phyloP scores from a whole-genome alignment of 2,888 invertebrate genomes.

The Apamea epomidion region DNA sequence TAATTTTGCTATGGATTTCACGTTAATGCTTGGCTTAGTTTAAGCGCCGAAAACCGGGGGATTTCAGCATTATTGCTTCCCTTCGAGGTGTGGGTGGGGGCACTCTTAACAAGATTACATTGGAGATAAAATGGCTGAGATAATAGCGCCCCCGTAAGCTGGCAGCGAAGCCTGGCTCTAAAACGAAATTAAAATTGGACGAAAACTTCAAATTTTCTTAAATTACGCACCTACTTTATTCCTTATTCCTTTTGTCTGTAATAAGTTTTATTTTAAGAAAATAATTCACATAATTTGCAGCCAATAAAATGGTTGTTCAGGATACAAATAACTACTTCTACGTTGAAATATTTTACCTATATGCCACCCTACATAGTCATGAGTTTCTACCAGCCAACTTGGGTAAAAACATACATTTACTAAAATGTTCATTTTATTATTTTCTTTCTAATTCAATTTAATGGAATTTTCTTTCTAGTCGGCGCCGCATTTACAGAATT shows the following conservation, averaged over 20 bases:
- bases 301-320: neutral
- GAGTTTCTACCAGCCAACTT: neutral
- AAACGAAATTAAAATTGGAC: constrained; percentile 87
- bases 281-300: neutral
- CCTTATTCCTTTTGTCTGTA: neutral
- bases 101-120: constrained; percentile 90
- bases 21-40: constrained; percentile 85
- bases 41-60: constrained; percentile 87
- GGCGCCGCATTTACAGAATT: constrained; percentile 9
- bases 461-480: neutral
- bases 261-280: neutral
- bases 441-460: constrained; percentile 4
- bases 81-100: constrained; percentile 68
- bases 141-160: constrained; percentile 87
- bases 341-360: neutral
- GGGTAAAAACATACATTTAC: neutral
- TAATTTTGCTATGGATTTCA: constrained; percentile 82
- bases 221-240: constrained; percentile 7
- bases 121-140: constrained; percentile 88
- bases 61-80: constrained; percentile 87
- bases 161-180: constrained; percentile 76
- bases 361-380: no score
- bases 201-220: constrained; percentile 63
- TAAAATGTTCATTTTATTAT: no score
- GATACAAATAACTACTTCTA: neutral